Conservation (phyloP, 2,888 invertebrate genomes). For the Hirtodrosophila trivittata region DNA sequence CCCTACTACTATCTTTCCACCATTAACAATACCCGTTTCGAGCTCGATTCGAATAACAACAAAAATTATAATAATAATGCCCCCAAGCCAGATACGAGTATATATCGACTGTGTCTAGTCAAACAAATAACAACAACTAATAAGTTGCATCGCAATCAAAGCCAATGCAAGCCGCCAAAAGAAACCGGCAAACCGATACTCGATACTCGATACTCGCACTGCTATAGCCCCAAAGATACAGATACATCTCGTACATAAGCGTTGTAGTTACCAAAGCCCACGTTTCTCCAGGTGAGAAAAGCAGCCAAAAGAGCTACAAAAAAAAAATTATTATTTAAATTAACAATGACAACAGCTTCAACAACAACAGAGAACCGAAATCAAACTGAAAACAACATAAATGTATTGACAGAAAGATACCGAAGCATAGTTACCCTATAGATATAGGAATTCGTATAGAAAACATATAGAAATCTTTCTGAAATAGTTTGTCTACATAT, state of each 20-base stretch:
- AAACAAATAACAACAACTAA: slow-evolving; percentile 82
- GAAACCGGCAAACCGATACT: slow-evolving; percentile 37
- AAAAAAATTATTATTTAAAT: slow-evolving; percentile 72
- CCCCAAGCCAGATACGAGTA: slow-evolving; percentile 37
- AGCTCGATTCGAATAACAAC: slow-evolving; percentile 25
- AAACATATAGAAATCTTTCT: not conserved
- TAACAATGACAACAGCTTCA: slow-evolving; percentile 45
- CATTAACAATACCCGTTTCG: not conserved
- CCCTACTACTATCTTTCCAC: no score
- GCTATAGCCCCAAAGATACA: slow-evolving; percentile 24
- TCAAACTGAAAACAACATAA: slow-evolving; percentile 14
- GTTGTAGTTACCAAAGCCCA: slow-evolving; percentile 25
- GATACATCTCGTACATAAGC: slow-evolving; percentile 2
- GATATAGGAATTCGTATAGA: not conserved
- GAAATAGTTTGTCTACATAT: no score
- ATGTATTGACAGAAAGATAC: not conserved
- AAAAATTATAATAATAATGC: slow-evolving; percentile 62
- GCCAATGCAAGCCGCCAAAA: slow-evolving; percentile 71
- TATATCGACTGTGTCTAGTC: slow-evolving; percentile 79
- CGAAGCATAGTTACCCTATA: slow-evolving; percentile 27
- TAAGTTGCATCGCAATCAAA: slow-evolving; percentile 74
- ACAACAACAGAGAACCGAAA: slow-evolving; percentile 27
- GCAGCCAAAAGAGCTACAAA: slow-evolving; percentile 37
- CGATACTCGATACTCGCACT: slow-evolving; percentile 10
- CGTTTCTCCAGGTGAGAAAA: slow-evolving; percentile 46